Conservation (phyloP, 2,888 invertebrate genomes). For the Amphiduros pacificus region DNA sequence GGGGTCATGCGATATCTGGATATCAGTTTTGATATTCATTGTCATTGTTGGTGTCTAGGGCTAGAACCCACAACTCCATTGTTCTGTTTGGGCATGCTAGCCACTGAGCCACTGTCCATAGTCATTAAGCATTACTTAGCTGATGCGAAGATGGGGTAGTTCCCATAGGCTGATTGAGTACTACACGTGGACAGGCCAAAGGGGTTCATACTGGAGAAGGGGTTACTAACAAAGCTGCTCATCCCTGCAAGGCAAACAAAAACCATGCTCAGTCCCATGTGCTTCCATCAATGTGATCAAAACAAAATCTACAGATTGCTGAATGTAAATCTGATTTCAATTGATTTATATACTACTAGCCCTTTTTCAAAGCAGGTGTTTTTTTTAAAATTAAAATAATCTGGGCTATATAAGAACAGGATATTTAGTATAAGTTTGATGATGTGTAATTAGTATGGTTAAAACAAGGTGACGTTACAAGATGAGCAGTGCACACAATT, state of each 20-base stretch:
- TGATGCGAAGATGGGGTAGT: conserved; percentile 4
- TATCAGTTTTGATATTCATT: too few relatives aligned
- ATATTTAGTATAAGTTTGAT: too few relatives aligned
- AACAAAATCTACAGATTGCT: background rate
- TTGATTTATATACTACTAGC: background rate
- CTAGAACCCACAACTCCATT: too few relatives aligned
- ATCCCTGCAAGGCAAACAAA: conserved; percentile 11
- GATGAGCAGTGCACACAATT: too few relatives aligned
- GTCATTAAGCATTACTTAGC: conserved; percentile 10
- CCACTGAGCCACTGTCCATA: too few relatives aligned
- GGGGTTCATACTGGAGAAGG: conserved; percentile 13
- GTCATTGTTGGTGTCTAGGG: too few relatives aligned
- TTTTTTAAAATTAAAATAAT: too few relatives aligned
- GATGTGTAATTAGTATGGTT: too few relatives aligned
- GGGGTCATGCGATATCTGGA: too few relatives aligned
- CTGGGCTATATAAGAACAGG: too few relatives aligned
- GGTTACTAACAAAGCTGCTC: conserved; percentile 8
- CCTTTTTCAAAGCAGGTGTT: background rate
- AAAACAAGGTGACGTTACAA: too few relatives aligned
- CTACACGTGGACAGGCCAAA: conserved; percentile 11
- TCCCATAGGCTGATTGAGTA: conserved; percentile 14
- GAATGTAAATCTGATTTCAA: background rate
- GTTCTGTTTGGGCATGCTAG: too few relatives aligned
- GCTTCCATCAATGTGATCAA: background rate
- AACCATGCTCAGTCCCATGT: background rate